Conservation (phyloP, 2,888 invertebrate species). For the Oxystoma pomonae region DNA sequence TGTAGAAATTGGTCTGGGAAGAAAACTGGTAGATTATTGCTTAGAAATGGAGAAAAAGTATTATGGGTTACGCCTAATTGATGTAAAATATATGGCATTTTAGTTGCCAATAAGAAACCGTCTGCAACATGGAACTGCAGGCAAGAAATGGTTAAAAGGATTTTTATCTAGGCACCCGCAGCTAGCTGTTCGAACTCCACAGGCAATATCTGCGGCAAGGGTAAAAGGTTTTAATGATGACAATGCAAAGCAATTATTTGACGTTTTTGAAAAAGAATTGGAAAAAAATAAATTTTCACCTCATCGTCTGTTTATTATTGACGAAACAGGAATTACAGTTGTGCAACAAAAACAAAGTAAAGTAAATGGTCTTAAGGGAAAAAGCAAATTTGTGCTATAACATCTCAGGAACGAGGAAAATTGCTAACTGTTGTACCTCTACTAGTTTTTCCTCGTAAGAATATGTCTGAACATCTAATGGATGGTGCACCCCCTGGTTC, state of each 20-base stretch:
- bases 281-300: slow-evolving; percentile 18
- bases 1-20: no score
- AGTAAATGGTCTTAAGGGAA: slow-evolving; percentile 32
- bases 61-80: neutral
- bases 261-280: slow-evolving; percentile 6
- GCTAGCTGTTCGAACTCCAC: neutral
- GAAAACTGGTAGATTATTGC: neutral
- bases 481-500: slow-evolving; percentile 35
- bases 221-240: slow-evolving; percentile 14
- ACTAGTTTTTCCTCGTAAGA: slow-evolving; percentile 38
- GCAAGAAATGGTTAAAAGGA: neutral
- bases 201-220: slow-evolving; percentile 11
- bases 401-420: slow-evolving; percentile 39
- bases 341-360: neutral
- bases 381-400: slow-evolving; percentile 35
- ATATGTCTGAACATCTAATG: slow-evolving; percentile 34
- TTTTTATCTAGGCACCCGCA: neutral
- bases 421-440: slow-evolving; percentile 38
- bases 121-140: neutral
- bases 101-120: neutral
- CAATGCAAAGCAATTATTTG: slow-evolving; percentile 4
- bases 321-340: neutral
- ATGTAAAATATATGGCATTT: neutral
- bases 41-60: neutral
- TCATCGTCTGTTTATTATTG: slow-evolving; percentile 16